Evolutionary conservation across 2,888 invertebrate genomes (phyloP).

Genomic region (Mystacides longicornis): DNA sequence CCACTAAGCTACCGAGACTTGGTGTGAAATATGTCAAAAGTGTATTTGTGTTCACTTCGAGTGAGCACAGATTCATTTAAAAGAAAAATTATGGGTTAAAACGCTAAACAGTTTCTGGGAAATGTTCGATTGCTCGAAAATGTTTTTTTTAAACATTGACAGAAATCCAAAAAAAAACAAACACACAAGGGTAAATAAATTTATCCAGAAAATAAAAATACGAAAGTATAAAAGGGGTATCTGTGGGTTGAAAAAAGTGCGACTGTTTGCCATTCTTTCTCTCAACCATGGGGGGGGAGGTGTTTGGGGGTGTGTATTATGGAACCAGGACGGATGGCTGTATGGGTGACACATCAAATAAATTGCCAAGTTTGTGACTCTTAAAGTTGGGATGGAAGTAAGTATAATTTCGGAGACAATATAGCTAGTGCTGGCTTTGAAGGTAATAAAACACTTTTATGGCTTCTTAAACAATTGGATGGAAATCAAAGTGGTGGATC

Average conservation of each 20-base stretch:
- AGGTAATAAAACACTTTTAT: neutral
- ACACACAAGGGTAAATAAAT: neutral
- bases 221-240: neutral
- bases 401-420: neutral
- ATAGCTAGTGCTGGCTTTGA: neutral
- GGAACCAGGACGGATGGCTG: neutral
- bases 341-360: constrained; percentile 1
- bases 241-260: neutral
- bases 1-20: too few species aligned
- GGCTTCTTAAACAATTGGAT: neutral
- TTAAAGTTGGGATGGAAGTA: neutral
- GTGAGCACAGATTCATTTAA: too few species aligned
- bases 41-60: too few species aligned
- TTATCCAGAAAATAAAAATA: neutral
- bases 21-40: too few species aligned
- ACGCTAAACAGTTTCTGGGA: too few species aligned
- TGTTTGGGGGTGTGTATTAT: neutral
- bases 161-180: too few species aligned
- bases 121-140: too few species aligned
- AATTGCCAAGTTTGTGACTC: constrained; percentile 1
- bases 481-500: neutral
- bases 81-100: too few species aligned
- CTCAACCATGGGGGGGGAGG: neutral
- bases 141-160: too few species aligned
- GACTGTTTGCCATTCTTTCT: neutral